Evolutionary conservation across 2,797 vertebrate species (phyloP), one percentile per base, ranked within the genome.

Genomic region (Tenualosa ilisha): DNA sequence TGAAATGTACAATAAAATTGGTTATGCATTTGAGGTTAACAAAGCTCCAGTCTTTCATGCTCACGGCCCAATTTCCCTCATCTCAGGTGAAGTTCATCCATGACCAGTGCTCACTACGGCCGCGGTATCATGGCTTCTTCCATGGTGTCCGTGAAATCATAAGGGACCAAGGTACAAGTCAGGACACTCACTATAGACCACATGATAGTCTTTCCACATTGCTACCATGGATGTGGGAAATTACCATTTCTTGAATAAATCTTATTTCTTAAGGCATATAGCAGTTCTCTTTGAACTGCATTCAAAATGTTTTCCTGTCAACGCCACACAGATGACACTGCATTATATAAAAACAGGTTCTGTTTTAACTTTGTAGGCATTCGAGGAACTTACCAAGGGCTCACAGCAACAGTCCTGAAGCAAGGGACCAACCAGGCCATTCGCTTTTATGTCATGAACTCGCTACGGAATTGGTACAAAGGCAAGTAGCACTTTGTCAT

Each of bases 361-460:
- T 63, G 22, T 17, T 83, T 83, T 2, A 49, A 50, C 5, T 22
- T 85, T 83, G 53, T 72, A 97, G 96, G 96, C 6, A 90, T 96
- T 84, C 91, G 95, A 81, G 96, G 96, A 65, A 96, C 95, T 0
- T 97, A 97, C 91, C 96, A 97, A 88, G 96, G 96, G 26, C 91
- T 97, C 83, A 97, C 96, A 0, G 94, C 96, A 0, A 97, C 96
- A 1, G 91, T 97, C 65, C 89, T 96, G 13, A 97, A 97, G 90
- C 96, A 97, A 86, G 96, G 96, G 75, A 94, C 92, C 88, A 97
- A 96, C 91, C 96, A 97, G 90, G 96, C 96, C 37, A 97, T 96
- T 86, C 91, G 96, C 15, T 97, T 97, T 89, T 97, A 95, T 53
- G 95, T 96, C 51, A 97, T 97, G 96, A 97, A 95, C 51, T 83